Evolutionary conservation across 2,888 invertebrate species (phyloP).

Genomic region (Amblyjoppa fuscipennis): DNA sequence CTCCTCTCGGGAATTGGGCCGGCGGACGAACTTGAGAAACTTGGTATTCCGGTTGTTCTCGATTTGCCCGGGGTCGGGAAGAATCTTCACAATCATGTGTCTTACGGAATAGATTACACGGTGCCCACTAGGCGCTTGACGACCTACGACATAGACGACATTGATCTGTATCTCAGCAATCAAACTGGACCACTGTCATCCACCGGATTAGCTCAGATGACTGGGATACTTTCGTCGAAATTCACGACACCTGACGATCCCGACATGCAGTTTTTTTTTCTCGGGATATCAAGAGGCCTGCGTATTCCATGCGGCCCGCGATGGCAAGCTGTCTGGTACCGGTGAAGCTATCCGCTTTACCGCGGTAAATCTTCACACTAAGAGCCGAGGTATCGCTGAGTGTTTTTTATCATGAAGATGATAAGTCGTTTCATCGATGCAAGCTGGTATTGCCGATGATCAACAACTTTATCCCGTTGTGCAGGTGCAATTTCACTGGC

Average conservation of each 20-base stretch:
- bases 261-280: conserved; percentile 90
- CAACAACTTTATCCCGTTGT: neutral
- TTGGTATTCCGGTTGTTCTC: conserved; percentile 87
- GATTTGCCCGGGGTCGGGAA: conserved; percentile 90
- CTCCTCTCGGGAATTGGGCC: conserved; percentile 90
- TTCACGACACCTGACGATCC: conserved; percentile 88
- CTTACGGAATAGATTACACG: conserved; percentile 87
- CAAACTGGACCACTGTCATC: conserved; percentile 88
- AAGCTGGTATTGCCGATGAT: neutral
- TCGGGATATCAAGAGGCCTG: conserved; percentile 88
- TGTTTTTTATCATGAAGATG: neutral
- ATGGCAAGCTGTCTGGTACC: conserved; percentile 44
- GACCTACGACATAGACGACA: conserved; percentile 86
- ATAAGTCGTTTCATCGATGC: neutral
- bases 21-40: conserved; percentile 86
- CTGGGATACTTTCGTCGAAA: conserved; percentile 88
- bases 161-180: conserved; percentile 86
- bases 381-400: conserved; percentile 87
- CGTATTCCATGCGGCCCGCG: conserved; percentile 77
- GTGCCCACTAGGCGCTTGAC: conserved; percentile 81
- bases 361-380: conserved; percentile 88
- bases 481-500: conserved; percentile 87
- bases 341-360: conserved; percentile 84
- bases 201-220: conserved; percentile 90
- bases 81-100: conserved; percentile 90